These are phyloP conservation scores for Gorsachius magnificus DNA, from an alignment of 2,797 vertebrate genomes.

Conservation along the genomic window DNA sequence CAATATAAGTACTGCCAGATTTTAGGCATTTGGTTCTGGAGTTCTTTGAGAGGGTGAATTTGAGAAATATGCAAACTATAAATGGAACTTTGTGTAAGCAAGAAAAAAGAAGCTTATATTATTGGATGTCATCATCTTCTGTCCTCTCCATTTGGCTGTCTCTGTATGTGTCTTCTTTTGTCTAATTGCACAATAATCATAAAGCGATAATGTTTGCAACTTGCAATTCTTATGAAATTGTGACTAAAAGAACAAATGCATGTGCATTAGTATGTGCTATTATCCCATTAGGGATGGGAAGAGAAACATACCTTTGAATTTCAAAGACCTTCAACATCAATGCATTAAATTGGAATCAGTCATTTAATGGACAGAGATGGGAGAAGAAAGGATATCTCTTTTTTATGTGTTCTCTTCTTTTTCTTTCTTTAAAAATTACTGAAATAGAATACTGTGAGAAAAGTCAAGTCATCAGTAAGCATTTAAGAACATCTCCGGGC, in stretches of 20 bases:
- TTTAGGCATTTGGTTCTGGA: neutral
- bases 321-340: slow-evolving; percentile 60
- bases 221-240: slow-evolving; percentile 47
- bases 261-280: slow-evolving; percentile 67
- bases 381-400: neutral
- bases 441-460: slow-evolving; percentile 7
- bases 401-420: neutral
- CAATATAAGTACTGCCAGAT: neutral
- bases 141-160: slow-evolving; percentile 18
- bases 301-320: slow-evolving; percentile 66
- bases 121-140: neutral
- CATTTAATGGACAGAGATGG: slow-evolving; percentile 43
- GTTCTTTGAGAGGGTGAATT: neutral
- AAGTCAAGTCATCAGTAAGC: neutral
- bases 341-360: slow-evolving; percentile 52
- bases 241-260: slow-evolving; percentile 62
- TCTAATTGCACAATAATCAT: slow-evolving; percentile 49
- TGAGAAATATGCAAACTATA: neutral
- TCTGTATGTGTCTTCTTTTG: slow-evolving; percentile 34
- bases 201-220: slow-evolving; percentile 57
- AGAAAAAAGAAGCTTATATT: neutral
- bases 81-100: neutral
- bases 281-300: slow-evolving; percentile 61
- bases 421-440: slow-evolving; percentile 11
- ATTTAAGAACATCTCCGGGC: neutral